Conservation (phyloP, 2,797 vertebrate genomes). For the Cossypha polioptera region DNA sequence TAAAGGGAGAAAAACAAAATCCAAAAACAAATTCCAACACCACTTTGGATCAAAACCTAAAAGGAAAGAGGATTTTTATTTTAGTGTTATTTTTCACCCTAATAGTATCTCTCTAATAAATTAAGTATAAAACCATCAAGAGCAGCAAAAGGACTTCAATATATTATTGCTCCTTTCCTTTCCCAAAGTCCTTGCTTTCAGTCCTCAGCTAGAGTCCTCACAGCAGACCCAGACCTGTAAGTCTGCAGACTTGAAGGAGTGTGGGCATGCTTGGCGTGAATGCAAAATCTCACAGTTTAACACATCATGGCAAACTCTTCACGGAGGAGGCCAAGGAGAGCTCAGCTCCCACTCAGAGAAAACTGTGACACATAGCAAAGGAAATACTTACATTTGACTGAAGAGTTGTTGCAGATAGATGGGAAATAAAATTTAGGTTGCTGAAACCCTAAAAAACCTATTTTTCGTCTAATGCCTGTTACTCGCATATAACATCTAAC, state of each 20-base stretch:
- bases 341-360: background rate
- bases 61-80: background rate
- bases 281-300: background rate
- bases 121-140: fast-evolving
- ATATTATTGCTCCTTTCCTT: background rate
- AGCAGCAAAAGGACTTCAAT: background rate
- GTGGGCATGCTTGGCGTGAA: background rate
- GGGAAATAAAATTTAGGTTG: background rate
- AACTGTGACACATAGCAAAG: fast-evolving
- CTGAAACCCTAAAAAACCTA: background rate
- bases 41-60: background rate
- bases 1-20: background rate
- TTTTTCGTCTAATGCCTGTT: background rate
- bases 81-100: background rate
- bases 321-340: background rate
- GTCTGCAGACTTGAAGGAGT: background rate
- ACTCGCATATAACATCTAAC: background rate
- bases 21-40: background rate
- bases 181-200: background rate
- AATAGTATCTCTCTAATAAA: background rate
- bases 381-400: background rate
- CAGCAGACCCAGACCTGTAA: background rate
- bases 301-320: background rate
- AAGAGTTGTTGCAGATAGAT: background rate
- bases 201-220: background rate